Evolutionary conservation across 2,797 vertebrate genomes (phyloP).

Genomic region (Hippopotamyrus pictus): DNA sequence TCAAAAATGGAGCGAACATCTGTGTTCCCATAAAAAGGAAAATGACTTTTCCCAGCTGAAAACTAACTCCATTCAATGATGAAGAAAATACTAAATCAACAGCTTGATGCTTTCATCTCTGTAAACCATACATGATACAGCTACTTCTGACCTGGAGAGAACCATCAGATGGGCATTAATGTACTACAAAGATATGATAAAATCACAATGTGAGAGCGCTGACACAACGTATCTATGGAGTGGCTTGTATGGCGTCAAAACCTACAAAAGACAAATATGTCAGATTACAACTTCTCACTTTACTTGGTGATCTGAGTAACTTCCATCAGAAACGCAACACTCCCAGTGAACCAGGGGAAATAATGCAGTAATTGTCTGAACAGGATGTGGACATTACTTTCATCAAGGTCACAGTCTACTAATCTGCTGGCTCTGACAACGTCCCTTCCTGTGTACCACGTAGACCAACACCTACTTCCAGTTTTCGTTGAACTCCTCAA

Average conservation of each 20-base stretch:
- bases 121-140: background rate
- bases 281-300: background rate
- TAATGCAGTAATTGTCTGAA: background rate
- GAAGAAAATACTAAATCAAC: background rate
- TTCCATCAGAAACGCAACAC: background rate
- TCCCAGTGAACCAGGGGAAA: background rate
- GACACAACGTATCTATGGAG: background rate
- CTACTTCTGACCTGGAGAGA: background rate
- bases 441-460: background rate
- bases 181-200: background rate
- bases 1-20: background rate
- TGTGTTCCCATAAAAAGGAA: background rate
- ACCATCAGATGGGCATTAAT: background rate
- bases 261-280: background rate
- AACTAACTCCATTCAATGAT: background rate
- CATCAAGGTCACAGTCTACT: background rate
- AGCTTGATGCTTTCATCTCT: background rate
- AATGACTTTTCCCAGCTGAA: background rate
- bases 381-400: background rate
- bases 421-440: background rate
- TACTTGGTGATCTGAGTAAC: background rate
- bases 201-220: background rate
- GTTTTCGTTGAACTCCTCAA: background rate
- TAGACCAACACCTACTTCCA: background rate
- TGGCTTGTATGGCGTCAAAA: background rate